phyloP scores from a whole-genome alignment of 2,113 vertebrate species.

The Cercopithecus mona region DNA sequence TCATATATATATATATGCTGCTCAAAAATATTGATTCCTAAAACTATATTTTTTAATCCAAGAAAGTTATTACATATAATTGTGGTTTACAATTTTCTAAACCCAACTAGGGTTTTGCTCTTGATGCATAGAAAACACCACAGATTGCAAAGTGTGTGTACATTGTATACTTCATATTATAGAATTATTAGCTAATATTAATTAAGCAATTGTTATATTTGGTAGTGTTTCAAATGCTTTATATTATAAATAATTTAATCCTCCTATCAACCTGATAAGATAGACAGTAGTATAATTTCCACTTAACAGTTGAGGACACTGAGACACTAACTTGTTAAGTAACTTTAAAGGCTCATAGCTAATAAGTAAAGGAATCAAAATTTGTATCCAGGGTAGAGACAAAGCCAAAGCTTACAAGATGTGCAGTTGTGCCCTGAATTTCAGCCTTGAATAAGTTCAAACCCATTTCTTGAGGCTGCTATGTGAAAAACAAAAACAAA shows the following conservation, averaged over 20 bases:
- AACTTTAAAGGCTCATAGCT: background rate
- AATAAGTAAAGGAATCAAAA: background rate
- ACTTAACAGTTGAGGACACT: background rate
- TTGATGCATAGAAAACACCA: background rate
- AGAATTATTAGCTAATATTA: background rate
- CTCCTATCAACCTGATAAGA: background rate
- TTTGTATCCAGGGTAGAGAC: background rate
- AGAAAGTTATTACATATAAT: background rate
- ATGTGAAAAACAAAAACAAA: background rate
- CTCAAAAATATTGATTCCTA: constrained; percentile 24
- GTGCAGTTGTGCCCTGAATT: background rate
- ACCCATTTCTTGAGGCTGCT: background rate
- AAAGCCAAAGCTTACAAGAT: background rate
- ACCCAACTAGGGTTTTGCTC: background rate
- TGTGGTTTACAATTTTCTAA: background rate
- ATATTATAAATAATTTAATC: background rate
- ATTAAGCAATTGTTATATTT: background rate
- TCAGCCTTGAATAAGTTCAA: background rate
- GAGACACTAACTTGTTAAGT: background rate
- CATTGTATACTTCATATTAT: background rate
- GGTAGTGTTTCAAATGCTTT: background rate
- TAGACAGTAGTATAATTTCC: background rate
- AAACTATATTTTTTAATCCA: background rate
- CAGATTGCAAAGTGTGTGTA: background rate
- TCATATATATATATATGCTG: background rate